phyloP scores from a whole-genome alignment of 2,113 vertebrate genomes.

The Lutjanus erythropterus region DNA sequence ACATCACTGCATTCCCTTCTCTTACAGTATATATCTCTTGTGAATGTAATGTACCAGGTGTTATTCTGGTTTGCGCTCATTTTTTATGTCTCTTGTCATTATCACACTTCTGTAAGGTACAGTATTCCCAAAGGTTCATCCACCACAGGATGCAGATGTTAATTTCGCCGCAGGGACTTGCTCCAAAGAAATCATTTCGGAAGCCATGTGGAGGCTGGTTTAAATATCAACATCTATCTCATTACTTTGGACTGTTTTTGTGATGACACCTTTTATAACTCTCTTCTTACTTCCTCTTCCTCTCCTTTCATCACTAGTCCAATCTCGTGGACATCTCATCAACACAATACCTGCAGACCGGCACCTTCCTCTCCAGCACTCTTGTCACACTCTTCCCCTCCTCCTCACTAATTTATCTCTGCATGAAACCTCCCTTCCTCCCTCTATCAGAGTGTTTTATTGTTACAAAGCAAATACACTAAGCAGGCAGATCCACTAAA shows the following conservation, averaged over 20 bases:
- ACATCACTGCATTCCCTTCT: conserved; percentile 10
- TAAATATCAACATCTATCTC: conserved; percentile 39
- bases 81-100: not conserved
- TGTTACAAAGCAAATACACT: conserved; percentile 53
- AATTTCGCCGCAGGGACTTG: not conserved
- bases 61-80: not conserved
- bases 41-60: not conserved
- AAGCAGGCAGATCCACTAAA: conserved; percentile 63
- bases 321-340: conserved; percentile 28
- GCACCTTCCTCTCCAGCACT: conserved; percentile 35
- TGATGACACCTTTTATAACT: conserved; percentile 31
- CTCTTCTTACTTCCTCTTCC: conserved; percentile 10
- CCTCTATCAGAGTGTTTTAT: conserved; percentile 62
- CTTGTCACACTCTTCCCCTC: conserved; percentile 26
- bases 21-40: not conserved
- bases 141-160: conserved; percentile 10
- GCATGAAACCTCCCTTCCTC: conserved; percentile 52
- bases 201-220: conserved; percentile 44
- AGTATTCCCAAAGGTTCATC: not conserved
- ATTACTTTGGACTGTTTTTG: not conserved
- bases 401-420: conserved; percentile 52
- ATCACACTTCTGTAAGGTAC: conserved; percentile 2
- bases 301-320: conserved; percentile 24
- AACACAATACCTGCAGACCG: conserved; percentile 43
- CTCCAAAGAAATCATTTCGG: not conserved